Evolutionary conservation across 1,140 invertebrate species (phyloP).

Genomic region (Halesus radiatus): DNA sequence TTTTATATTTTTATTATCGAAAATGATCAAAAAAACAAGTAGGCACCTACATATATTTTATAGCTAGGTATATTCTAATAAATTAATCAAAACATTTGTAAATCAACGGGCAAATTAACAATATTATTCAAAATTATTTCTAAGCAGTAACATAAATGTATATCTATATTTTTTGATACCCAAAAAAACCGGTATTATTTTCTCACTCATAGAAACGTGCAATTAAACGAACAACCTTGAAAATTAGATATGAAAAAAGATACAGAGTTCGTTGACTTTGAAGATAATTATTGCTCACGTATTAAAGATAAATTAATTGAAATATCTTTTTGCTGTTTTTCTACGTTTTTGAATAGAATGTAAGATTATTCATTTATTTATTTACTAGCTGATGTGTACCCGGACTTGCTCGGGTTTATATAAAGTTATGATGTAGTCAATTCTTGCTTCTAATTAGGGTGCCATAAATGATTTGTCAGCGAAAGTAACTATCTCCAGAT

Average conservation of each 20-base stretch:
- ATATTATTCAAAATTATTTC: neutral
- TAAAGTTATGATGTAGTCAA: too few species aligned
- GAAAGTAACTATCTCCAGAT: too few species aligned
- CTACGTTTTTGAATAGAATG: too few species aligned
- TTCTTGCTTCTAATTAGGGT: too few species aligned
- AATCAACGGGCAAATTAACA: neutral
- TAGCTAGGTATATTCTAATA: neutral
- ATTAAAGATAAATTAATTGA: neutral
- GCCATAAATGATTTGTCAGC: too few species aligned
- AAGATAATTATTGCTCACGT: neutral
- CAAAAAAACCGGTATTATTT: constrained; percentile 23
- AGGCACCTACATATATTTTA: neutral
- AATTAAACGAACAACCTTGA: constrained; percentile 32
- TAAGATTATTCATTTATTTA: too few species aligned
- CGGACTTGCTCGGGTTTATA: too few species aligned
- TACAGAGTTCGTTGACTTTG: constrained; percentile 18
- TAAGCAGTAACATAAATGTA: neutral
- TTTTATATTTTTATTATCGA: too few species aligned
- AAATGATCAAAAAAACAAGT: neutral
- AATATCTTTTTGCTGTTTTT: too few species aligned
- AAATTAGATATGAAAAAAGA: constrained; percentile 11
- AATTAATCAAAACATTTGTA: neutral
- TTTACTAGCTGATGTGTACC: too few species aligned
- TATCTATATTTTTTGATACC: constrained; percentile 2
- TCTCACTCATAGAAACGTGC: constrained; percentile 26